Conservation (phyloP, 2,888 invertebrate species). For the Lithophane socia region DNA sequence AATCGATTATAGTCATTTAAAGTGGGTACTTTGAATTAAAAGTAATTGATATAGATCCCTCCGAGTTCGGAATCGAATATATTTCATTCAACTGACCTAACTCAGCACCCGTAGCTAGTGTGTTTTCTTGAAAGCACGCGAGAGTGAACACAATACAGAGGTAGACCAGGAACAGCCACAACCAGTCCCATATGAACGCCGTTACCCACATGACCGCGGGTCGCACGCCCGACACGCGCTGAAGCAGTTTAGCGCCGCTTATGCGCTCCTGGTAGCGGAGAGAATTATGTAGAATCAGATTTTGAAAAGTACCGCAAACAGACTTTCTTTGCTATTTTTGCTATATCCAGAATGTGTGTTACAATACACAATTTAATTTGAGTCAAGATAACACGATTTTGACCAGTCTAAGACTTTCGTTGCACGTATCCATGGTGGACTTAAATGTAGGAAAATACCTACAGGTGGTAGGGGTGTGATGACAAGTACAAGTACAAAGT, state of each 20-base stretch:
- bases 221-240: constrained; percentile 93
- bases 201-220: constrained; percentile 93
- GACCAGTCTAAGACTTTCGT: not conserved
- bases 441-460: not conserved
- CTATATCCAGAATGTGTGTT: not conserved
- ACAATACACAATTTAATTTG: not conserved
- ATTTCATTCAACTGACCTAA: constrained; percentile 82
- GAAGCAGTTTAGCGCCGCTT: constrained; percentile 92
- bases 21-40: not conserved
- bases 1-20: constrained; percentile 56
- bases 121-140: constrained; percentile 92
- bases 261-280: constrained; percentile 91
- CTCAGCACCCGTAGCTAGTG: constrained; percentile 89
- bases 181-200: constrained; percentile 92
- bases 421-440: not conserved
- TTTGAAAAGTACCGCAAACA: not conserved
- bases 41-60: not conserved
- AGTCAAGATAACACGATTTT: not conserved
- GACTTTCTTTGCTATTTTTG: not conserved
- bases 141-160: constrained; percentile 91
- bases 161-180: constrained; percentile 91
- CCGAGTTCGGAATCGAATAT: not conserved
- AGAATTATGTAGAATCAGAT: not conserved
- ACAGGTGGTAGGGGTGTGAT: not conserved
- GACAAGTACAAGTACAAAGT: constrained; percentile 17